A percentile compares a stretch with the other conserved stretches of the same genome.
These are phyloP conservation scores for Phrynocephalus forsythii DNA, from an alignment of 2,797 vertebrate genomes.

Conservation along the genomic window DNA sequence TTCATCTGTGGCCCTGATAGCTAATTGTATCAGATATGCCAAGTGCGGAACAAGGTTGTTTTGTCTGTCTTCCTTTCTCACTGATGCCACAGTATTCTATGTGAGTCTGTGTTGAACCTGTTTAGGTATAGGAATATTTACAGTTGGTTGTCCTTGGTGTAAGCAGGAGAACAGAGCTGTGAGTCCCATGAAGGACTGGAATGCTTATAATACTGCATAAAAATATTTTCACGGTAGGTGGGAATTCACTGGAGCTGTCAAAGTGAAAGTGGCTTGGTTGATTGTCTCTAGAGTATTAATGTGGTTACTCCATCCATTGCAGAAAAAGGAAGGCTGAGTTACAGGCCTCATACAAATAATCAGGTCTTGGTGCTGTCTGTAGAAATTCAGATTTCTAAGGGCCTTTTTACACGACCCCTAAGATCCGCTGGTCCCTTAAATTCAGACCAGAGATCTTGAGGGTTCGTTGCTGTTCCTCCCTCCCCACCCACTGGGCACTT, in stretches of 20 bases:
- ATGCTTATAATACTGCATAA: background rate
- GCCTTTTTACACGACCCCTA: too few species aligned
- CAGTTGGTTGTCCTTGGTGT: background rate
- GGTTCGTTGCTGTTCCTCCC: too few species aligned
- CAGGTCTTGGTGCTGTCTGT: conserved; percentile 17
- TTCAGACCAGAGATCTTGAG: too few species aligned
- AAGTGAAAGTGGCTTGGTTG: conserved; percentile 31
- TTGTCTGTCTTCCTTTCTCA: rapidly evolving
- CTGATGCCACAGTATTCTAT: background rate
- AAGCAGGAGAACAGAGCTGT: background rate
- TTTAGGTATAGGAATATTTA: background rate
- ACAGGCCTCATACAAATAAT: conserved; percentile 2
- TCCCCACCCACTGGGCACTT: too few species aligned
- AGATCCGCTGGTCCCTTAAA: too few species aligned
- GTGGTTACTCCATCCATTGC: background rate
- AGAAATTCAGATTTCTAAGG: conserved; percentile 16
- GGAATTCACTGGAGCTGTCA: conserved; percentile 4
- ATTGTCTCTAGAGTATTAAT: background rate
- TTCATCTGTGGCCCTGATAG: background rate
- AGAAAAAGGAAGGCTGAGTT: conserved; percentile 20
- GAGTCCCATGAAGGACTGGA: background rate
- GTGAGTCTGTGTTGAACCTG: background rate
- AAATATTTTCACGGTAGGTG: background rate
- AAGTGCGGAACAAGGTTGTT: conserved; percentile 18
- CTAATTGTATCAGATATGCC: background rate